Base-by-base conservation (phyloP, 2,113 vertebrate species). In the Microcebus tavaratra region DNA sequence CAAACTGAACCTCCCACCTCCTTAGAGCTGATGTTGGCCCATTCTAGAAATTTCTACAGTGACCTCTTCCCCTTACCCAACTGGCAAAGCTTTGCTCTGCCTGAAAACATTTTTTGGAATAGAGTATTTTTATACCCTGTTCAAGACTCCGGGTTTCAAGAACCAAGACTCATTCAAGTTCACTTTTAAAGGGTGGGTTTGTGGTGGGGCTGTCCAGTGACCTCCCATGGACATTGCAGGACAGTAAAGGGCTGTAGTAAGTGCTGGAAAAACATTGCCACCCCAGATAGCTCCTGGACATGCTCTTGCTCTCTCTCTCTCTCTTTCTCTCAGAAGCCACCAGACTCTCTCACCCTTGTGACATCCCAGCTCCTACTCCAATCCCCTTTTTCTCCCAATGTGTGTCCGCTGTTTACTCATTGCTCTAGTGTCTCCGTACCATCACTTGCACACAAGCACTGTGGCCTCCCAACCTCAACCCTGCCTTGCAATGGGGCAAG, bases 41-140 rank as follows among this genome's bases (percentile, higher is more conserved):
- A 73, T 96, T 83, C 95, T 90, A 76, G 92, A 78, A 81, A 61
- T 39, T 88, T 91, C 88, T 88, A 53, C 36, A 11, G 73, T 53
- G 79, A 85, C 31, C 31, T 92, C 65, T 61, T 81, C 39, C 36
- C 39, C 3, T 88, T 84, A 31, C 29, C 36, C 55, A 90, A 34
- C 42, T 57, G 14, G 53, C 45, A 97, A 91, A 88, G 53, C 8
- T 12, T 39, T 84, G 59, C 25, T 90, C 55, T 70, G 5, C 59
- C 61, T 82, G 0, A 90, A 96, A 76, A n/a, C n/a, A 55, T 65
- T 65, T 96, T 48, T 81, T 81, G 76, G 48, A 92, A 72, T 23
- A 36, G 8, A 84, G 14, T 75, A 67, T 31, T 48, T 13, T n/a
- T 90, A 73, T 11, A 78, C 25, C 25, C 10, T 63, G 29, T 27